These are phyloP conservation scores for Vandiemenella viatica DNA, from an alignment of 2,888 invertebrate genomes.

Conservation along the genomic window DNA sequence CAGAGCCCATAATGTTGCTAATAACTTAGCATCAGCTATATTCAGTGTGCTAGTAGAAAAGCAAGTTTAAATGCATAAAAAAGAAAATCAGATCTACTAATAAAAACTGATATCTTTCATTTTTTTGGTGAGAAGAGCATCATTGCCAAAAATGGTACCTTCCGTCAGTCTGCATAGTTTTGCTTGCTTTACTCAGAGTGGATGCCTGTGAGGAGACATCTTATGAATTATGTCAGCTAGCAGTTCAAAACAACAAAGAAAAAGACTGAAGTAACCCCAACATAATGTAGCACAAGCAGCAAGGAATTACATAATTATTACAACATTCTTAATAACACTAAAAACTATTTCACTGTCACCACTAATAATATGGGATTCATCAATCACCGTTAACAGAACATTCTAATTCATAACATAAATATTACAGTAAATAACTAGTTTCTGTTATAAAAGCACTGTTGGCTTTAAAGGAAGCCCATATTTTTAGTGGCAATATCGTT, in stretches of 20 bases:
- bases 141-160: too few relatives aligned
- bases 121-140: too few relatives aligned
- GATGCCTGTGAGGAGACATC: too few relatives aligned
- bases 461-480: neutral
- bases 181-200: too few relatives aligned
- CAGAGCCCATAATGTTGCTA: too few relatives aligned
- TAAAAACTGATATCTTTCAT: too few relatives aligned
- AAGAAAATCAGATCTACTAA: neutral
- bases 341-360: slow-evolving; percentile 2
- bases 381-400: neutral
- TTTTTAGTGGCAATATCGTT: neutral
- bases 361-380: slow-evolving; percentile 1
- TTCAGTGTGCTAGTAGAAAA: neutral
- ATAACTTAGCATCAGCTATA: too few relatives aligned
- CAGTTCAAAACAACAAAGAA: too few relatives aligned
- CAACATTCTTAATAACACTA: neutral
- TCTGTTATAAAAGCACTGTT: neutral
- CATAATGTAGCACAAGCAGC: slow-evolving; percentile 5
- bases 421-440: neutral
- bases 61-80: neutral
- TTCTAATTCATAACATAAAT: neutral
- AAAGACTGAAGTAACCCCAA: too few relatives aligned
- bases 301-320: slow-evolving; percentile 10
- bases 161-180: too few relatives aligned
- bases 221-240: too few relatives aligned